Evolutionary conservation across 2,888 invertebrate genomes (phyloP).

Genomic region (Lucinisca nassula): DNA sequence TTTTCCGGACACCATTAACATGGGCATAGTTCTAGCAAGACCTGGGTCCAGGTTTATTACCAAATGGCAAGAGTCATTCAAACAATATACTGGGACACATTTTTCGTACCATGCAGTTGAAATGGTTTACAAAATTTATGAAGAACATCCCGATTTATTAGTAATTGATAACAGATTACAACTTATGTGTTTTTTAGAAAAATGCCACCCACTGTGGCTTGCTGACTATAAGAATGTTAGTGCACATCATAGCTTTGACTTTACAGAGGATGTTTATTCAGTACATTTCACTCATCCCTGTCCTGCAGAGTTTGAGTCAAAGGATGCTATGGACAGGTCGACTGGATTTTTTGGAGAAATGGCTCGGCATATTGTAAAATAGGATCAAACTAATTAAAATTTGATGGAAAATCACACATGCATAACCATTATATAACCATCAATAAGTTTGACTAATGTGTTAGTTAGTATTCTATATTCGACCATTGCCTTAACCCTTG

Average conservation of each 20-base stretch:
- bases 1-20: not conserved
- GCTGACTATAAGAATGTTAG: constrained; percentile 75
- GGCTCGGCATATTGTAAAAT: no score
- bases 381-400: no score
- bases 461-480: no score
- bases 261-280: no score
- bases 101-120: constrained; percentile 68
- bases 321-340: no score
- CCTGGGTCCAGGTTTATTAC: not conserved
- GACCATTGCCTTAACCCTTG: no score
- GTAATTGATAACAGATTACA: constrained; percentile 78
- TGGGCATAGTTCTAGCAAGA: not conserved
- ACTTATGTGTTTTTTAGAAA: constrained; percentile 81
- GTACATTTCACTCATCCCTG: no score
- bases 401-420: no score
- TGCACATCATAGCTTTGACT: constrained; percentile 57
- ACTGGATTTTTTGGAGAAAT: no score
- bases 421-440: no score
- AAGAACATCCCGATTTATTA: constrained; percentile 79
- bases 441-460: no score
- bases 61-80: constrained; percentile 57
- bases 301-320: no score
- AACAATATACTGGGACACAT: constrained; percentile 57
- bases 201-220: constrained; percentile 81
- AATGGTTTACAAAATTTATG: constrained; percentile 75